Base-by-base conservation (phyloP, 2,888 invertebrate species). In the Shargacucullia verbasci region DNA sequence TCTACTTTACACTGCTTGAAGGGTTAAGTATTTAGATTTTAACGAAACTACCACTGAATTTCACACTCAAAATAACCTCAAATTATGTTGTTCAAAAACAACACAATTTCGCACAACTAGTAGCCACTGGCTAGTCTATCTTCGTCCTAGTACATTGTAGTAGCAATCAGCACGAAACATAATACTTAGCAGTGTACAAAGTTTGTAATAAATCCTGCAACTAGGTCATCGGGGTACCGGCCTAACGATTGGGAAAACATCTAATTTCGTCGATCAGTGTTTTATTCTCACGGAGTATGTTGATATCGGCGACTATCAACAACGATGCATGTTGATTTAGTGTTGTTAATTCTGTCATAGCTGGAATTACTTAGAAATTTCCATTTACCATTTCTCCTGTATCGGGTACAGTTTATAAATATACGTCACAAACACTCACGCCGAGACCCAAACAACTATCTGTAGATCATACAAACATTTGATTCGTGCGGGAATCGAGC, bases 191-290 rank as follows among this genome's bases (percentile, higher is more conserved):
- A 29, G 31, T 50, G 60, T 50, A 70, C 64, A 62, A 58, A 74
- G 77, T 79, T 76, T 73, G 79, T 73, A 74, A 80, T 81, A 82
- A 84, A 80, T 79, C 73, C 54, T 60, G 62, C 73, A 84, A 76
- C 70, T 84, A 80, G 88, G 87, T 83, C 87, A 81, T 67, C 74
- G 63, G 57, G 65, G 62, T 41, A 48, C 15, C 49, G 59, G 68
- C 78, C 56, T 56, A 75, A 67, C 71, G 73, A 72, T 79, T 71
- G 59, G 55, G 79, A 81, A 85, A 88, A 88, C 89, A 84, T 90
- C 89, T 91, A 90, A 90, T 88, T 91, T 78, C 66, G 88, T 85
- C 86, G 80, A 82, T 82, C 77, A 73, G 39, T 76, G 72, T 75
- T 71, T 70, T 73, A 80, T 74, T 81, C 68, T 69, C 49, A 67